Evolutionary conservation across 1,140 invertebrate species (phyloP), one percentile per base, ranked within the genome.

Genomic region (Atta colombica): DNA sequence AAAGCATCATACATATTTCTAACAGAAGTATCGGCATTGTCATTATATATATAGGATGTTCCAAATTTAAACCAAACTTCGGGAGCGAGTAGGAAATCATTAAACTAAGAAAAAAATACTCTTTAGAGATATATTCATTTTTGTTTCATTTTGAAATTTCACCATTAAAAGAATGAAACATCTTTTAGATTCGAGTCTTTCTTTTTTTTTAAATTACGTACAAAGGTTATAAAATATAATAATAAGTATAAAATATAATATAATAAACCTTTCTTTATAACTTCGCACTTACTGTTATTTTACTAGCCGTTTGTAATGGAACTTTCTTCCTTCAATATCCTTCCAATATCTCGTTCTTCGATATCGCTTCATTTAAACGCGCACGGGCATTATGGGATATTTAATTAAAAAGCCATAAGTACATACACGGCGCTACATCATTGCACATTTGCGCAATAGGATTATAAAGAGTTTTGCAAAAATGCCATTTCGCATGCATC

Each of bases 391-490:
- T 89, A 78, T 60, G 28, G 12, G 60, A 87, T 55, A 49, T 89
- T 87, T 90, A 82, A 90, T 89, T 87, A 84, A 90, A 89, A 82
- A 61, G 55, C 49, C 28, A 63, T 60, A n/a, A 51, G 16, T 45
- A 49, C 18, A 35, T 12, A 35, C 35, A 66, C 18, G 31, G 25
- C 31, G 21, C 49, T 53, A 65, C 58, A 21, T 65, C 35, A 65
- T 77, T 55, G 82, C 28, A 7, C 35, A 78, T 45, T 78, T 78
- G 21, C 74, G 35, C 82, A 55, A 85, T 39, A 61, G 16, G 61
- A 77, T 85, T 84, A 35, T 75, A 51, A 84, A 75, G 39, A 1
- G 39, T 75, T 84, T 84, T 49, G 49, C 58, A 84, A 58, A 81
- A 81, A 71, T 25, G 66, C 51, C 55, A 49, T 84, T 74, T 84